Evolutionary conservation across 1,140 invertebrate species (phyloP), one percentile per base, ranked within the genome.

Genomic region (Drosophila bipectinata): DNA sequence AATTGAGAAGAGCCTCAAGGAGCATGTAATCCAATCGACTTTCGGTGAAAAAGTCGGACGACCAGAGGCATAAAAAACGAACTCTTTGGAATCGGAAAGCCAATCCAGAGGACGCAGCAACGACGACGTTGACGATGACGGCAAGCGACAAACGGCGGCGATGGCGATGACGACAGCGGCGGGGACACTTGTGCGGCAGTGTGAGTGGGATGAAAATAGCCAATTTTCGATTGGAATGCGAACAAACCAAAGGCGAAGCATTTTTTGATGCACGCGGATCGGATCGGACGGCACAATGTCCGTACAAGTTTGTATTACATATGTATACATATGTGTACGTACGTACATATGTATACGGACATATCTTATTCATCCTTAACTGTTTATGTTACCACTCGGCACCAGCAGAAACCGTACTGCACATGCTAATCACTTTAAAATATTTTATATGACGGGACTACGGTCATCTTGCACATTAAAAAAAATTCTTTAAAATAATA

Each of bases 1-100:
- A 66, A 76, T 48, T 73, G 60, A 82, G 49, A 15, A 48, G 66
- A 53, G 57, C 61, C 59, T 63, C 49, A 39, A 48, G 59, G 68
- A 49, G 66, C 79, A 82, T 88, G 82, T 89, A 87, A 87, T 89
- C 82, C 83, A 88, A 87, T 89, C 79, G 78, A 89, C 14, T 44
- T 18, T 44, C 15, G 15, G 41, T 44, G 41, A 18, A 21, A 37
- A 18, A 21, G 37, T 12, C 8, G 63, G 39, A 47, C 57, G 39
- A 30, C 58, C 59, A 44, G 51, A 48, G 45, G 64, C 7, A 74
- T 82, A 87, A 87, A 82, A 88, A 85, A 82, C 82, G 82, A 87
- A 85, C 60, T 63, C 73, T 77, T 68, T 80, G 64, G 73, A 76
- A 82, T 37, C 49, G 63, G 73, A 80, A 90, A 90, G 69, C 84